Evolutionary conservation across 2,888 invertebrate genomes (phyloP).

Genomic region (Eupsilia transversa): DNA sequence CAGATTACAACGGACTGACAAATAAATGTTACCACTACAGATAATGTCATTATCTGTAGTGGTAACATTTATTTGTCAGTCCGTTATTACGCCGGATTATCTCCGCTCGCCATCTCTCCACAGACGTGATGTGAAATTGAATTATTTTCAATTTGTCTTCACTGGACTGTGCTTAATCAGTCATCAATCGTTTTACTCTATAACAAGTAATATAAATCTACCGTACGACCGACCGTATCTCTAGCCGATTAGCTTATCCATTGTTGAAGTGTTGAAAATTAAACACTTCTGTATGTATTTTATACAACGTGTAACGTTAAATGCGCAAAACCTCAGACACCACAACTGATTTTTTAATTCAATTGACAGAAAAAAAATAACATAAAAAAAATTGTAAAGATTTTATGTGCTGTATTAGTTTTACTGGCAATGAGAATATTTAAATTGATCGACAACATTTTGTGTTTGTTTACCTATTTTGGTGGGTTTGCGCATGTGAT

Average conservation of each 20-base stretch:
- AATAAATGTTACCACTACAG: too few relatives aligned
- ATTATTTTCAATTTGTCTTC: constrained; percentile 60
- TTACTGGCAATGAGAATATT: too few relatives aligned
- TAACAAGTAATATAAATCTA: background rate
- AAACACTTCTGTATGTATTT: background rate
- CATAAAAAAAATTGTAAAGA: too few relatives aligned
- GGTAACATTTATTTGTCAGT: constrained; percentile 62
- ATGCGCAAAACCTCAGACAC: too few relatives aligned
- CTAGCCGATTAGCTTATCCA: background rate
- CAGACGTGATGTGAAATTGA: constrained; percentile 74
- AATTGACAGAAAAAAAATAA: too few relatives aligned
- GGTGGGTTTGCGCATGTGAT: too few relatives aligned
- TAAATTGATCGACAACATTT: too few relatives aligned
- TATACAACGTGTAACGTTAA: too few relatives aligned
- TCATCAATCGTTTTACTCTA: too few relatives aligned
- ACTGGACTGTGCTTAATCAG: background rate
- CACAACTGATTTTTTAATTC: too few relatives aligned
- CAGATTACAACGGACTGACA: background rate
- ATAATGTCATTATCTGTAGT: background rate
- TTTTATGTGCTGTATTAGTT: too few relatives aligned
- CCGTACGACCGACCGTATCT: background rate
- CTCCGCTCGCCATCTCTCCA: constrained; percentile 65
- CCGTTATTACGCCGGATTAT: constrained; percentile 77
- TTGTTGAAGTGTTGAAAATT: background rate
- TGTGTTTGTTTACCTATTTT: too few relatives aligned